Conservation (phyloP, 1,140 invertebrate genomes). For the Drosophila jambulina region DNA sequence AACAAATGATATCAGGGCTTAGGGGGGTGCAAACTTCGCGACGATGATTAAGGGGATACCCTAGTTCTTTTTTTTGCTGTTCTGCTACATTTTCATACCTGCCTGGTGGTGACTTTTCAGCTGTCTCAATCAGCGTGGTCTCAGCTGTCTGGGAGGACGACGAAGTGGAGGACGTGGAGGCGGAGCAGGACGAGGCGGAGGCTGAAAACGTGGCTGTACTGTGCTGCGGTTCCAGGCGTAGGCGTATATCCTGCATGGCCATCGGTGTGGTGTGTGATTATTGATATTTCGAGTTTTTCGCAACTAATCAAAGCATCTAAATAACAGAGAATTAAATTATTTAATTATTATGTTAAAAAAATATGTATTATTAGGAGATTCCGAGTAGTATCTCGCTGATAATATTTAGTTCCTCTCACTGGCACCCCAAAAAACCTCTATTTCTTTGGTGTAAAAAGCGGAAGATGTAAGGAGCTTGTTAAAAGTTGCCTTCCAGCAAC, state of each 20-base stretch:
- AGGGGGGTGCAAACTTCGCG: constrained; percentile 10
- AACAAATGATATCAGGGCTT: constrained; percentile 35
- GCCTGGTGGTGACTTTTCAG: constrained; percentile 32
- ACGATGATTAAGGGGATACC: constrained; percentile 18
- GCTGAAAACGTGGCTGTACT: constrained; percentile 65
- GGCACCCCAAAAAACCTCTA: too few relatives aligned
- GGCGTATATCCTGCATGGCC: constrained; percentile 81
- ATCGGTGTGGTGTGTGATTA: constrained; percentile 6
- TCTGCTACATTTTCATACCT: constrained; percentile 34
- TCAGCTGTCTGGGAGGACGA: constrained; percentile 48
- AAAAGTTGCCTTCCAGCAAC: constrained; percentile 48
- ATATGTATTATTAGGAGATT: too few relatives aligned
- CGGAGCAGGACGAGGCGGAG: constrained; percentile 22
- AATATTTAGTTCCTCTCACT: not conserved
- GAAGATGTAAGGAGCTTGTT: constrained; percentile 50
- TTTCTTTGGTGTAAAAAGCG: constrained; percentile 1
- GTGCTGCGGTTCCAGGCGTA: constrained; percentile 76
- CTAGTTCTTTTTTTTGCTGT: not conserved
- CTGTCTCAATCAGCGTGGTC: constrained; percentile 68
- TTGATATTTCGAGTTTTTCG: not conserved
- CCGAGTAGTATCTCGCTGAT: not conserved
- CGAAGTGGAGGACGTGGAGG: constrained; percentile 15
- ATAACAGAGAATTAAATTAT: not conserved
- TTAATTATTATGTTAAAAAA: too few relatives aligned
- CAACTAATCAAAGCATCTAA: constrained; percentile 57